Percentiles rank a stretch among this genome's conserved stretches.
These are phyloP conservation scores for Etheostoma perlongum DNA, from an alignment of 2,797 vertebrate genomes.

Conservation along the genomic window DNA sequence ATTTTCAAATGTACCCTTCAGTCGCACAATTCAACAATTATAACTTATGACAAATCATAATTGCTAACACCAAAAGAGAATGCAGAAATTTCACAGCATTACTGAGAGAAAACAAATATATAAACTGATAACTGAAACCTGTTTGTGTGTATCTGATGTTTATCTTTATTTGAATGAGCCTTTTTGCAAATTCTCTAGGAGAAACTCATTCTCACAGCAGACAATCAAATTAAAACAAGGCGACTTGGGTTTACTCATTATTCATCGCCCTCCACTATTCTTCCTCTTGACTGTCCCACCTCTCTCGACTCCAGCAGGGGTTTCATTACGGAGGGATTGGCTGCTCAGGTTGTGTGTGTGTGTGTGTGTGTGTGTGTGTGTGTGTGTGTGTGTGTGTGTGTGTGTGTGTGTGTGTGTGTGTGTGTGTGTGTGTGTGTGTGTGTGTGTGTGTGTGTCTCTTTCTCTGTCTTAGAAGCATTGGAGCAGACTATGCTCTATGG, in stretches of 20 bases:
- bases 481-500: slow-evolving; percentile 43
- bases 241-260: slow-evolving; percentile 66
- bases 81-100: slow-evolving; percentile 63
- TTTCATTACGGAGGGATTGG: slow-evolving; percentile 38
- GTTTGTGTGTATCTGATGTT: slow-evolving; percentile 50
- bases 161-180: slow-evolving; percentile 65
- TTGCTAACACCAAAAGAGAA: slow-evolving; percentile 60
- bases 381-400: slow-evolving; percentile 8
- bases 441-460: neutral
- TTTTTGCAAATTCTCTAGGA: slow-evolving; percentile 53
- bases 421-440: neutral
- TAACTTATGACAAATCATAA: slow-evolving; percentile 55
- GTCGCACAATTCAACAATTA: slow-evolving; percentile 39
- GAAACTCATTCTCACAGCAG: slow-evolving; percentile 62
- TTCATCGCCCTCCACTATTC: slow-evolving; percentile 20
- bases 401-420: neutral
- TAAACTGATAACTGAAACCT: slow-evolving; percentile 57
- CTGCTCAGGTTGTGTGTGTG: slow-evolving; percentile 15
- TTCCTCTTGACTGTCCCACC: slow-evolving; percentile 26
- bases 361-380: neutral
- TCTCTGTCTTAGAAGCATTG: slow-evolving; percentile 27
- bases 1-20: slow-evolving; percentile 35
- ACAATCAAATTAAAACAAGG: slow-evolving; percentile 76
- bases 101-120: slow-evolving; percentile 58
- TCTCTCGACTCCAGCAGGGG: slow-evolving; percentile 35